Evolutionary conservation across 2,888 invertebrate species (phyloP).

Genomic region (Neria commutata): DNA sequence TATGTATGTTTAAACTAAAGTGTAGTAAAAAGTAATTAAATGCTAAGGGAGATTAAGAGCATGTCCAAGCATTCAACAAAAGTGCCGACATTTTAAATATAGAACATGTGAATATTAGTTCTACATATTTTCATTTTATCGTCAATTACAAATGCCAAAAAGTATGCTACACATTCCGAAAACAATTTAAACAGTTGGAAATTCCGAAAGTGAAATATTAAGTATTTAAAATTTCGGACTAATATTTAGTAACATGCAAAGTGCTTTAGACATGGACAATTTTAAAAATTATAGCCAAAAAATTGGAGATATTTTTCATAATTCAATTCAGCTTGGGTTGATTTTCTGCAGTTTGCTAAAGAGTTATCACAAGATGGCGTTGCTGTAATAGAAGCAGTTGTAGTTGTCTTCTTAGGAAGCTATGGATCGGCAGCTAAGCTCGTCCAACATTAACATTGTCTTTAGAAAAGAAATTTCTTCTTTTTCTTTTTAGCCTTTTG

Average conservation of each 20-base stretch:
- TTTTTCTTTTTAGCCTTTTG: constrained; percentile 55
- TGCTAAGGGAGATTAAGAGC: not conserved
- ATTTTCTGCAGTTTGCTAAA: constrained; percentile 1
- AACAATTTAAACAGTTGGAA: not conserved
- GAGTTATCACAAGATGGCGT: constrained; percentile 27
- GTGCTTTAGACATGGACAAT: not conserved
- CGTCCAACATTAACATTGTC: not conserved
- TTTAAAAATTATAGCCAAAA: not conserved
- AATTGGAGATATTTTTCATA: not conserved
- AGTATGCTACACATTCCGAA: not conserved
- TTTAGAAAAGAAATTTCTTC: constrained; percentile 53
- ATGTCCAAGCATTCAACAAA: too few relatives aligned
- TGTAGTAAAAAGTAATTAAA: not conserved
- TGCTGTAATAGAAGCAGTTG: not conserved
- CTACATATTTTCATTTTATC: too few relatives aligned
- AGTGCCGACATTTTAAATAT: not conserved
- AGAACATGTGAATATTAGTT: not conserved
- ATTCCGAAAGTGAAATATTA: too few relatives aligned
- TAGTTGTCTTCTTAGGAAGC: not conserved
- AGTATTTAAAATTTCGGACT: not conserved
- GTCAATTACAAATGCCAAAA: not conserved
- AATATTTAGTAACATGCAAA: not conserved
- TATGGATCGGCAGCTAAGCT: not conserved
- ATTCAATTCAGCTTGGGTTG: not conserved
- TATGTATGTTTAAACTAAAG: not conserved